Conservation (phyloP, 2,113 vertebrate genomes). For the Upupa epops region DNA sequence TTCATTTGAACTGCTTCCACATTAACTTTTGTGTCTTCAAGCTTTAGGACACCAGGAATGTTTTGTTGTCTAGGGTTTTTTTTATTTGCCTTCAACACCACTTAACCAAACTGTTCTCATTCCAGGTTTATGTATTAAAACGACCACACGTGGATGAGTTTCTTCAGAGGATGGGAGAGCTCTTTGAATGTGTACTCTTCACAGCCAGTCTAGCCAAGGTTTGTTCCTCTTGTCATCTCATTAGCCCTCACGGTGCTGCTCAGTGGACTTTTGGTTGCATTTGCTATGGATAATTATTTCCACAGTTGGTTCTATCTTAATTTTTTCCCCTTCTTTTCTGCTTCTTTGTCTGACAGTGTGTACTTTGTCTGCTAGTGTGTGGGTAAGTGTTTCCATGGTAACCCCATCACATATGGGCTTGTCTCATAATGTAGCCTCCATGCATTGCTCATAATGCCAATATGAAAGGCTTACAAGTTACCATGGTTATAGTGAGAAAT, state of each 20-base stretch:
- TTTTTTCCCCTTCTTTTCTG: constrained; percentile 66
- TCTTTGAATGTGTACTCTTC: constrained; percentile 97
- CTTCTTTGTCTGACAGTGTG: constrained; percentile 72
- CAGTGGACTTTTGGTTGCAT: constrained; percentile 23
- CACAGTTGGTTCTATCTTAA: constrained; percentile 45
- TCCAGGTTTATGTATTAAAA: constrained; percentile 95
- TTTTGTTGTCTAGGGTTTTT: neutral
- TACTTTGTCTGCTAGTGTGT: constrained; percentile 74
- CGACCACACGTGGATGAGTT: constrained; percentile 96
- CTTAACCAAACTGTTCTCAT: neutral
- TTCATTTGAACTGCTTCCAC: neutral
- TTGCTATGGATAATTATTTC: constrained; percentile 39
- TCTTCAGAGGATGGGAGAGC: constrained; percentile 96
- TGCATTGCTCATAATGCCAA: constrained; percentile 76
- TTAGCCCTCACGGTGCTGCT: neutral
- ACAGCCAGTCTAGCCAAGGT: constrained; percentile 98
- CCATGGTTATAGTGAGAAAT: constrained; percentile 72
- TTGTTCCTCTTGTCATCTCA: neutral
- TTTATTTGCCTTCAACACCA: neutral
- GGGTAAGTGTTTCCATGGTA: constrained; percentile 79
- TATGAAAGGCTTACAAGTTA: constrained; percentile 71
- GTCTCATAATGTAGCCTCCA: constrained; percentile 72
- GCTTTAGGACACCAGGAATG: neutral
- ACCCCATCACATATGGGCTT: constrained; percentile 75
- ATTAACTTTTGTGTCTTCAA: neutral